Evolutionary conservation across 2,113 vertebrate genomes (phyloP), one percentile per base, ranked within the genome.

Genomic region (Aviceda subcristata): DNA sequence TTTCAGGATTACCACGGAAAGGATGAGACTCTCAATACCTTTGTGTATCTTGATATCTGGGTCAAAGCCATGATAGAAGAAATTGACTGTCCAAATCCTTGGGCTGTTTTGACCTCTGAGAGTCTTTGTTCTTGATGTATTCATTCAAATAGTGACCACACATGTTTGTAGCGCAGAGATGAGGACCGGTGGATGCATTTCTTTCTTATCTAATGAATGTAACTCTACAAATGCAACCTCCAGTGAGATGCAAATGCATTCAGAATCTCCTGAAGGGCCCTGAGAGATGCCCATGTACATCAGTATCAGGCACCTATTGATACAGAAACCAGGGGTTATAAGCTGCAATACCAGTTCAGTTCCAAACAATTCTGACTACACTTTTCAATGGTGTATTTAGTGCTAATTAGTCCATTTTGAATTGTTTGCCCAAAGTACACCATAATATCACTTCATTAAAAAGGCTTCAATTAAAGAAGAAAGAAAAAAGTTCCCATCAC

Each of bases 391-490:
- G 69, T 85, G 41, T 82, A 67, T 95, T 96, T 94, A 95, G 62
- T 95, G 60, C 86, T 94, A 92, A 96, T 95, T 87, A 92, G 88
- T 78, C 81, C 60, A 53, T 60, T 94, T 86, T 55, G 60, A 94
- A 90, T 84, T 86, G 81, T 96, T 97, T 97, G 72, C 74, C 92
- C 59, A 92, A 95, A 92, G 69, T 51, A 41, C 51, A 76, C 55
- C 74, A 43, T 84, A 92, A 56, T 85, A 92, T 86, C 2, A 45
- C 67, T 95, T 97, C 88, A 95, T 97, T 98, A 76, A 96, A 97
- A 92, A 96, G 62, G 46, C 41, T 86, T 97, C 92, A 95, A 84
- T 97, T 96, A 96, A 97, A 79, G 57, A 77, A 82, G 88, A 88
- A 68, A 92, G 90, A 51, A 86, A 83, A 89, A 87, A 62, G 69